Evolutionary conservation across 1,140 invertebrate species (phyloP).

Genomic region (Pseudomyrmex dendroicus): DNA sequence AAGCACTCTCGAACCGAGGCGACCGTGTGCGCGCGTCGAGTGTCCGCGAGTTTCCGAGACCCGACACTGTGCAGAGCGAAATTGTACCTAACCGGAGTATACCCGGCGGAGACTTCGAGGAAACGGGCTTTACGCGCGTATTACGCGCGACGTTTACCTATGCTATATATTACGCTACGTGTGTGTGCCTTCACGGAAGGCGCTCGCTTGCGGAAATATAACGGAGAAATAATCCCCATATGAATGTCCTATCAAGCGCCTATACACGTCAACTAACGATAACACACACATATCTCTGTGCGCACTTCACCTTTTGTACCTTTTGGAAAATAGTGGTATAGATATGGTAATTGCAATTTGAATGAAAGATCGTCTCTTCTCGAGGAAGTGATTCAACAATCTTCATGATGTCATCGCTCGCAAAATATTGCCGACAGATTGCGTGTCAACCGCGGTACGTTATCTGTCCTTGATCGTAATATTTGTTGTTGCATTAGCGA

Average conservation of each 20-base stretch:
- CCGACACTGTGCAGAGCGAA: conserved; percentile 47
- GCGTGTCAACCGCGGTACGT: conserved; percentile 16
- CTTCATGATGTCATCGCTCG: conserved; percentile 6
- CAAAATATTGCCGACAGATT: conserved; percentile 37
- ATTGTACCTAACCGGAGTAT: conserved; percentile 15
- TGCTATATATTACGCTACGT: conserved; percentile 4
- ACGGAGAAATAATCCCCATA: background rate
- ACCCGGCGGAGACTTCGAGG: conserved; percentile 6
- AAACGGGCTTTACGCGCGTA: conserved; percentile 40
- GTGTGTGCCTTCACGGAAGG: background rate
- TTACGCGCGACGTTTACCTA: conserved; percentile 19
- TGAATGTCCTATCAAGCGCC: background rate
- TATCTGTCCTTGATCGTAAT: conserved; percentile 66
- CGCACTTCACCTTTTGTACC: background rate
- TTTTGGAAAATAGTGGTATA: background rate
- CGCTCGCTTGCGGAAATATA: conserved; percentile 33
- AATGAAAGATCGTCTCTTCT: background rate
- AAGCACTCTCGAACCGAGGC: conserved; percentile 74
- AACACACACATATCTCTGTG: background rate
- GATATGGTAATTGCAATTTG: background rate
- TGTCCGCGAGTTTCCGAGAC: conserved; percentile 69
- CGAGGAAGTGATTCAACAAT: conserved; percentile 21
- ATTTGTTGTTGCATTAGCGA: conserved; percentile 61
- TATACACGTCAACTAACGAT: background rate
- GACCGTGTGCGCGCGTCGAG: conserved; percentile 65